phyloP scores from a whole-genome alignment of 1,140 invertebrate genomes.

The Lepidurus couesii region DNA sequence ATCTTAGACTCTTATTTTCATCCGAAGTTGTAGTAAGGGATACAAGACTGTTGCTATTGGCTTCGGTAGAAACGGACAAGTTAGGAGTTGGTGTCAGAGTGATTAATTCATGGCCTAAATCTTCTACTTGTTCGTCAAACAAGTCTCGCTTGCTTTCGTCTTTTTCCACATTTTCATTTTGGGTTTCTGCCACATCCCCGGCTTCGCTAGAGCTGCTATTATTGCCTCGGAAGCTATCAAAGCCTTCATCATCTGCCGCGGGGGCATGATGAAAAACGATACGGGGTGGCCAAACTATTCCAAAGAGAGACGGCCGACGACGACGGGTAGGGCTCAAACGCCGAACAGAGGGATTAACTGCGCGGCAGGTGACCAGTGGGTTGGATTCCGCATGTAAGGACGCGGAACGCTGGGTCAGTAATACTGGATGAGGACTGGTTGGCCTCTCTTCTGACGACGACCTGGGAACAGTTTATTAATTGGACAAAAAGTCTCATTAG shows the following conservation, averaged over 20 bases:
- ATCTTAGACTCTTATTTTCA: background rate
- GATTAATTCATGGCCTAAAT: background rate
- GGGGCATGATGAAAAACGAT: conserved; percentile 25
- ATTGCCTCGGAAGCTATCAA: conserved; percentile 66
- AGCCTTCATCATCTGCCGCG: conserved; percentile 67
- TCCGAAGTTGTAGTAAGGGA: background rate
- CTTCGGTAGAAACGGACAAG: background rate
- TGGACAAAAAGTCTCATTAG: background rate
- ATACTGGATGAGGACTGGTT: conserved; percentile 22
- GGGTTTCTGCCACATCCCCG: conserved; percentile 38
- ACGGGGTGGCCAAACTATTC: conserved; percentile 26
- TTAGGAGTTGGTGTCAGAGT: background rate
- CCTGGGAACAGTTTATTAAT: background rate
- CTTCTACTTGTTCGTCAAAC: background rate
- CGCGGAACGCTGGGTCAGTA: conserved; percentile 27
- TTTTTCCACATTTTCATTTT: conserved; percentile 25
- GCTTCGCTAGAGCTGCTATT: conserved; percentile 50
- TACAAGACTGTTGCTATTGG: background rate
- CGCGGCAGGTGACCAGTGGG: conserved; percentile 3
- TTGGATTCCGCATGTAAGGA: conserved; percentile 30
- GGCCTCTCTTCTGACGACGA: conserved; percentile 32
- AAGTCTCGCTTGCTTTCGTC: conserved; percentile 1
- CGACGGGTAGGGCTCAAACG: background rate
- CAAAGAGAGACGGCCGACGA: conserved; percentile 27
- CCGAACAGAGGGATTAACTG: background rate